Evolutionary conservation across 1,140 invertebrate genomes (phyloP).

Genomic region (Atopsyche davidsoni): DNA sequence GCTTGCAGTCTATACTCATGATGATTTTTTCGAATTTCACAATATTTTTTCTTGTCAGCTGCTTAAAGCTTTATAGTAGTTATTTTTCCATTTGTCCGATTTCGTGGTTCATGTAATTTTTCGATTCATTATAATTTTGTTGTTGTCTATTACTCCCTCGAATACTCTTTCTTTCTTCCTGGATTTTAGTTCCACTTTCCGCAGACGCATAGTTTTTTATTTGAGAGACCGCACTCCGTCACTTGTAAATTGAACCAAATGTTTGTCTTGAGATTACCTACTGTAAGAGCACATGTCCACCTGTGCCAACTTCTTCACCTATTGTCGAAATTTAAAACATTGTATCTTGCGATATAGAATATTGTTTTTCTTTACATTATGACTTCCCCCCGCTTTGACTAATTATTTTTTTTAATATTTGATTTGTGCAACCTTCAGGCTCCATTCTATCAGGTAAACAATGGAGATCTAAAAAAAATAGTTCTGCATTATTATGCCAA

Average conservation of each 20-base stretch:
- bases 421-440: constrained; percentile 56
- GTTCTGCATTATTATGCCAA: constrained; percentile 28
- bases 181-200: constrained; percentile 23
- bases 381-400: constrained; percentile 27
- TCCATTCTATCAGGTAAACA: constrained; percentile 65
- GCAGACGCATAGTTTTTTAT: constrained; percentile 26
- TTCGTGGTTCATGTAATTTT: constrained; percentile 23
- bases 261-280: no score
- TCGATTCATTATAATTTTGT: constrained; percentile 17
- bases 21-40: constrained; percentile 20
- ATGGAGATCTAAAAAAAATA: constrained; percentile 29
- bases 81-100: constrained; percentile 21
- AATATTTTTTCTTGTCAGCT: constrained; percentile 25
- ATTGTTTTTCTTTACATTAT: constrained; percentile 8
- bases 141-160: constrained; percentile 8
- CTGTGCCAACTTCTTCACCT: no score
- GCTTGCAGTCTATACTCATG: constrained; percentile 28
- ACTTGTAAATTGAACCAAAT: constrained; percentile 19
- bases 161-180: constrained; percentile 9
- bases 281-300: no score
- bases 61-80: constrained; percentile 29
- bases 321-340: no score
- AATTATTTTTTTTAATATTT: constrained; percentile 32
- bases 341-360: no score
- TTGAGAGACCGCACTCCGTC: constrained; percentile 26